Base-by-base conservation (phyloP, 1,140 invertebrate genomes). In the Zaprionus camerounensis region DNA sequence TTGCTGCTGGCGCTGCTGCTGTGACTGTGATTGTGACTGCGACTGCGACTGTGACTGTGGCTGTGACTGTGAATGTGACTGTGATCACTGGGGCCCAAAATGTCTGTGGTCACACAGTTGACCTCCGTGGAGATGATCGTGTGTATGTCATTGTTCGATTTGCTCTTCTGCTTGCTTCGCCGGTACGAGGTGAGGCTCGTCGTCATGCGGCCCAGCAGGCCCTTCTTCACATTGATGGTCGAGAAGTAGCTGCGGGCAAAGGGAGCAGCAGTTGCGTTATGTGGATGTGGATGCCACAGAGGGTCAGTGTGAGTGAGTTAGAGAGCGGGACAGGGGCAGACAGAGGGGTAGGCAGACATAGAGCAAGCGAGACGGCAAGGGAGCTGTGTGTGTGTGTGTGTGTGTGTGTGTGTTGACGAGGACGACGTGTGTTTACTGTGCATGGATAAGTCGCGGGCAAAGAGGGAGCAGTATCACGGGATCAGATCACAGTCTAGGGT, bases 111-210 rank as follows among this genome's bases (percentile, higher is more conserved):
- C 5, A 68, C 59, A 24, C 68, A 71, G 36, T 69, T 78, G 26
- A 87, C 79, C 57, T 91, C 91, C 58, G 81, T 85, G 49, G 88
- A 71, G 57, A 92, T 83, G 59, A 92, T 83, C 20, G 91, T 91
- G 73, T 90, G 87, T 53, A 92, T 87, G 63, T 92, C 91, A 81
- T 90, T 91, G 78, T 92, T 92, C 4, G 91, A 92, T 57, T 92
- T 92, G 73, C 90, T 91, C 73, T 92, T 92, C 31, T 81, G 81
- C 74, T 92, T 92, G 73, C 82, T 91, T 41, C 91, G 91, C n/a
- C 91, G 90, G 69, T 90, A 92, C 58, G 91, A 92, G 38, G 91
- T 90, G 51, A 92, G 80, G 67, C 90, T 92, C 55, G 91, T 92
- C 75, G 91, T 92, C 91, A 92, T 92, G 53, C 91, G 91, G 74